Evolutionary conservation across 2,888 invertebrate species (phyloP).

Genomic region (Microdon myrmicae): DNA sequence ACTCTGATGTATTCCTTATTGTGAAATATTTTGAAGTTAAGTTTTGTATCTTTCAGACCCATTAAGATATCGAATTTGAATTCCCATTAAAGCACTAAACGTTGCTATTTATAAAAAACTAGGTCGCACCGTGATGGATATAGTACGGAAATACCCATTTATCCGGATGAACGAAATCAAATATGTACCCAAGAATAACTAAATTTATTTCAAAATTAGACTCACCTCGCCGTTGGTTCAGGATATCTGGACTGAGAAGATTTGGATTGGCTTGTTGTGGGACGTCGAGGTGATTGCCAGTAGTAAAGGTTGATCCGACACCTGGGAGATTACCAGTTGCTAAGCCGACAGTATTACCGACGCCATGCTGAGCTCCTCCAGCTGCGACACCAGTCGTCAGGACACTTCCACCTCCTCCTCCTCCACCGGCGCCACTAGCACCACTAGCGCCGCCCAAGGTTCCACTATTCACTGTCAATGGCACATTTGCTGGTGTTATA

Average conservation of each 20-base stretch:
- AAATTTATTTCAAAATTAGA: constrained; percentile 10
- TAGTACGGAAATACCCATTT: not conserved
- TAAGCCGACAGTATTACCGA: constrained; percentile 28
- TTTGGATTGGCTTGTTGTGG: constrained; percentile 80
- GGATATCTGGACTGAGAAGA: constrained; percentile 83
- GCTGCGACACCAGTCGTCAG: not conserved
- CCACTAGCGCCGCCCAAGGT: constrained; percentile 10
- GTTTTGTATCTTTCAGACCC: too few relatives aligned
- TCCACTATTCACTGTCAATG: constrained; percentile 54
- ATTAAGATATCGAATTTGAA: too few relatives aligned
- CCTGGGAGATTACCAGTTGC: constrained; percentile 27
- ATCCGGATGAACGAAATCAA: not conserved
- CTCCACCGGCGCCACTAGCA: constrained; percentile 10
- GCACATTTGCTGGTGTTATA: constrained; percentile 57
- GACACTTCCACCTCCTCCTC: too few relatives aligned
- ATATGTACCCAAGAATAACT: not conserved
- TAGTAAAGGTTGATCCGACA: constrained; percentile 65
- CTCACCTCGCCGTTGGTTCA: constrained; percentile 75
- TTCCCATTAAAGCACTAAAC: too few relatives aligned
- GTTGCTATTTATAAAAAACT: too few relatives aligned
- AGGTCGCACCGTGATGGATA: too few relatives aligned
- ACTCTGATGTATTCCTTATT: too few relatives aligned
- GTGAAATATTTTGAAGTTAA: too few relatives aligned
- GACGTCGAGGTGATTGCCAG: constrained; percentile 83
- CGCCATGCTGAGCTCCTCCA: constrained; percentile 9